A percentile compares a stretch with the other conserved stretches of the same genome.
These are phyloP conservation scores for Thryonomys swinderianus DNA, from an alignment of 2,113 vertebrate species.

Conservation along the genomic window DNA sequence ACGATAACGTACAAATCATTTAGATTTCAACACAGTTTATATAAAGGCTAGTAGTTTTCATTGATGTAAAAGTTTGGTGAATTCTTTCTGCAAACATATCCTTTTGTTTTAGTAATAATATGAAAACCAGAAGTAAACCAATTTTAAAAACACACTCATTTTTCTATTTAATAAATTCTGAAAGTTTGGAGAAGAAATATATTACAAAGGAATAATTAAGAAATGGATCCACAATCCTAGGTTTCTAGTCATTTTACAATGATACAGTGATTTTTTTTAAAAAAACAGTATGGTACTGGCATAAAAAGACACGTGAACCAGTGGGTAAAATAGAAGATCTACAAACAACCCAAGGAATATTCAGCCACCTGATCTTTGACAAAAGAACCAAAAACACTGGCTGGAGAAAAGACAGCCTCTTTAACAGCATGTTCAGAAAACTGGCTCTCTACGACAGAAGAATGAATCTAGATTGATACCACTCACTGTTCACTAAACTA, in stretches of 20 bases:
- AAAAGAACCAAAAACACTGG: neutral
- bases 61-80: neutral
- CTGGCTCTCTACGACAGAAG: neutral
- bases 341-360: neutral
- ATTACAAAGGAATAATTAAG: constrained; percentile 37
- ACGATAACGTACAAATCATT: neutral
- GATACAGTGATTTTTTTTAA: neutral
- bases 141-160: constrained; percentile 30
- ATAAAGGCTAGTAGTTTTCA: neutral
- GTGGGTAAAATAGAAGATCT: neutral
- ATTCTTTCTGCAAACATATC: neutral
- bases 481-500: neutral
- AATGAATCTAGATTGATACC: neutral
- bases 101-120: constrained; percentile 8
- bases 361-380: neutral
- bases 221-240: neutral
- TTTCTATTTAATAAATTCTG: constrained; percentile 57
- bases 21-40: neutral
- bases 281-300: neutral
- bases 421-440: neutral
- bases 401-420: neutral
- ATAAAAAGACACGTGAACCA: neutral
- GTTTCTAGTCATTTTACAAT: neutral
- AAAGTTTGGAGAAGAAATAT: constrained; percentile 41
- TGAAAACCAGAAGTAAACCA: constrained; percentile 25